Conservation (phyloP, 2,888 invertebrate genomes). For the Limnephilus auricula region DNA sequence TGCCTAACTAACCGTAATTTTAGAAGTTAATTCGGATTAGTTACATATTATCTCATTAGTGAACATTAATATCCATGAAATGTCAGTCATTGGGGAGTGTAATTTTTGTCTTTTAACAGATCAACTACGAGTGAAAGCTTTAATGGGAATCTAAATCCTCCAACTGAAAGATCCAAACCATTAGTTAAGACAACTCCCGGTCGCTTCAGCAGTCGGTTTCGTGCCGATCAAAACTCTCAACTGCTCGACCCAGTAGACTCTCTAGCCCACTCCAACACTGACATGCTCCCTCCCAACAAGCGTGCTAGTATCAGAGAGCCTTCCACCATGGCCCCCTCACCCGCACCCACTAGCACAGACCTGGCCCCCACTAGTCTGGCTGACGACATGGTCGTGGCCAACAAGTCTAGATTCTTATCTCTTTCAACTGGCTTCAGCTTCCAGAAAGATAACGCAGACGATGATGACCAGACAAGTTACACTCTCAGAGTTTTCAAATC, state of each 20-base stretch:
- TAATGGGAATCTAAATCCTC: conserved; percentile 72
- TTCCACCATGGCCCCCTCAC: background rate
- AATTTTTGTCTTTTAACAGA: conserved; percentile 73
- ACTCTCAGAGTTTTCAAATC: conserved; percentile 62
- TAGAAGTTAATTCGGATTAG: background rate
- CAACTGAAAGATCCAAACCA: conserved; percentile 73
- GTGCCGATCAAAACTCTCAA: conserved; percentile 54
- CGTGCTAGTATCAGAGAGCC: conserved; percentile 52
- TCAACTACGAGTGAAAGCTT: conserved; percentile 77
- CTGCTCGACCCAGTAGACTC: conserved; percentile 51
- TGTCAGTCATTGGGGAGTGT: conserved; percentile 55
- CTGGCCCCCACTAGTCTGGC: background rate
- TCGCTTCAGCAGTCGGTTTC: conserved; percentile 67
- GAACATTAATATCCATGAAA: conserved; percentile 28
- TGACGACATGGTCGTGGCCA: conserved; percentile 44
- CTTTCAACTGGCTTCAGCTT: conserved; percentile 77
- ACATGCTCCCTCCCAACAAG: conserved; percentile 60
- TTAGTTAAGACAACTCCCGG: conserved; percentile 70
- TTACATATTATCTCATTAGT: conserved; percentile 13
- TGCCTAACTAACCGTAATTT: background rate
- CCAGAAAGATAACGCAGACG: conserved; percentile 63
- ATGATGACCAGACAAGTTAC: conserved; percentile 55
- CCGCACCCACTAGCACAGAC: background rate
- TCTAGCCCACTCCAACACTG: background rate
- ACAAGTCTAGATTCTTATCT: conserved; percentile 69